Evolutionary conservation across 2,113 vertebrate genomes (phyloP).

Genomic region (Pterophyllum scalare): DNA sequence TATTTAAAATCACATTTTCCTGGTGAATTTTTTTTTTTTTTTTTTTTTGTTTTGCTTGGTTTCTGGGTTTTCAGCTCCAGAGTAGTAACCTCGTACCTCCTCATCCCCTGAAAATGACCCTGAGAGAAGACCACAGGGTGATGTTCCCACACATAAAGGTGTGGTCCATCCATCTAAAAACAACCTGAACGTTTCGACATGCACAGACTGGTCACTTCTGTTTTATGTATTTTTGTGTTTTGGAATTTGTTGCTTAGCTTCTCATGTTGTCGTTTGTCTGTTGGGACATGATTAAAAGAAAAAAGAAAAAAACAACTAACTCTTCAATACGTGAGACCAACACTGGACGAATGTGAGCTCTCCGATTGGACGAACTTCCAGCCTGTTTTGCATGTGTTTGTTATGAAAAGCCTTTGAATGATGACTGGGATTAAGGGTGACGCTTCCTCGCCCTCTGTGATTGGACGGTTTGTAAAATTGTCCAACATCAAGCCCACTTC

Average conservation of each 20-base stretch:
- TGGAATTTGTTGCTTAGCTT: background rate
- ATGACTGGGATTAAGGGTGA: background rate
- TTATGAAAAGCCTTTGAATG: background rate
- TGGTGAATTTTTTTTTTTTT: no score
- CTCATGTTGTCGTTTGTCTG: background rate
- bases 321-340: background rate
- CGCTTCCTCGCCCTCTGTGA: background rate
- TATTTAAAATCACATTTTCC: background rate
- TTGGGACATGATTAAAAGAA: background rate
- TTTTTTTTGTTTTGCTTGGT: no score
- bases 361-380: background rate
- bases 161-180: no score
- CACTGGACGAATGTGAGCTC: fast-evolving
- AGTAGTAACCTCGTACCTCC: background rate
- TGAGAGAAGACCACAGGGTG: background rate
- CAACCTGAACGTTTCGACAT: background rate
- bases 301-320: no score
- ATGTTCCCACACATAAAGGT: background rate
- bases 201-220: background rate
- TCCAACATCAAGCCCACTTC: background rate
- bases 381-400: background rate
- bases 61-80: no score
- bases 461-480: background rate
- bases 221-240: background rate
- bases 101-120: background rate